Percentiles rank a stretch among this genome's conserved stretches.
phyloP scores from a whole-genome alignment of 2,888 invertebrate genomes.

The Salpingus planirostris region DNA sequence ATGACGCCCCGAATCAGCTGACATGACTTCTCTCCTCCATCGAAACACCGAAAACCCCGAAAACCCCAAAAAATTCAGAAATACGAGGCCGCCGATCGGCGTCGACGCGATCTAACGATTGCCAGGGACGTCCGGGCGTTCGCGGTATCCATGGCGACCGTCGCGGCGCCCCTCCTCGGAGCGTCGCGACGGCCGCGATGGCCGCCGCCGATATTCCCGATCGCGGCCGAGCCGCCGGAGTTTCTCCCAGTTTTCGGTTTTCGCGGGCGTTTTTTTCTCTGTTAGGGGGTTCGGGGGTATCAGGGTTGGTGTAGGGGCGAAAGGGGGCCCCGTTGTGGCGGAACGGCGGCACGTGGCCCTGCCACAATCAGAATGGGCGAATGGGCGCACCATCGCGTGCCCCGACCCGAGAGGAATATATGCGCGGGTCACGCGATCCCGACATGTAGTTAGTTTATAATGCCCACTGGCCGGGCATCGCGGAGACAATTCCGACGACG shows the following conservation, averaged over 20 bases:
- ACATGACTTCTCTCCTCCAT: too few species aligned
- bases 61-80: too few species aligned
- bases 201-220: conserved; percentile 14
- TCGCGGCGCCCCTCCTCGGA: conserved; percentile 18
- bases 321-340: conserved; percentile 5
- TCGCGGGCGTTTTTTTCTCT: too few species aligned
- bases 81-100: too few species aligned
- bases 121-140: conserved; percentile 11
- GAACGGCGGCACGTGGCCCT: conserved; percentile 35
- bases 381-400: conserved; percentile 35
- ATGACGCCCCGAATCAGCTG: conserved; percentile 33
- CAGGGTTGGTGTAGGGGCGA: conserved; percentile 1
- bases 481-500: too few species aligned
- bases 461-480: too few species aligned
- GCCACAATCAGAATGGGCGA: conserved; percentile 37
- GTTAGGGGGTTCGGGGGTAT: too few species aligned
- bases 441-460: conserved; percentile 34
- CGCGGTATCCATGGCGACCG: conserved; percentile 21
- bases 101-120: too few species aligned
- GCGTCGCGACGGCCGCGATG: conserved; percentile 24
- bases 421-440: conserved; percentile 35
- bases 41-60: too few species aligned
- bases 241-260: too few species aligned
- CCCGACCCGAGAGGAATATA: conserved; percentile 31
- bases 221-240: neutral